Conservation (phyloP, 2,113 vertebrate genomes). For the Dunckerocampus dactyliophorus region DNA sequence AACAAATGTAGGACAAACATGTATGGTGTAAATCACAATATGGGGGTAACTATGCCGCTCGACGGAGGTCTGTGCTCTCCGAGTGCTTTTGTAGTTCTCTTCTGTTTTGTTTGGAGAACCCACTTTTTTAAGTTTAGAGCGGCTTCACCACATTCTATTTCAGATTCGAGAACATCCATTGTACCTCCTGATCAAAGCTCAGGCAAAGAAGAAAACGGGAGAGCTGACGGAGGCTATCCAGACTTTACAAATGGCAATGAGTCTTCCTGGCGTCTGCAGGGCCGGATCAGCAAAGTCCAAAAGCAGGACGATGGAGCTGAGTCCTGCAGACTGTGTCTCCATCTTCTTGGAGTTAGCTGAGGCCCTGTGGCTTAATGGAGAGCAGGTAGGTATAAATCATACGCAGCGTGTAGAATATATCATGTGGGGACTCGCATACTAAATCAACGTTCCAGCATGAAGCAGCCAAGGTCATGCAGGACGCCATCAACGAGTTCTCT, state of each 20-base stretch:
- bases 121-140: too few species aligned
- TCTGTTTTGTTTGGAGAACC: too few species aligned
- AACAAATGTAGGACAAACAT: too few species aligned
- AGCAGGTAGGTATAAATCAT: conserved; percentile 77
- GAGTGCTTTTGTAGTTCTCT: too few species aligned
- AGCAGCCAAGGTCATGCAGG: conserved; percentile 93
- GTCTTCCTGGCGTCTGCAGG: conserved; percentile 84
- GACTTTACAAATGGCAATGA: conserved; percentile 91
- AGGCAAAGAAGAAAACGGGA: conserved; percentile 86
- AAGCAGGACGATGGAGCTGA: conserved; percentile 76
- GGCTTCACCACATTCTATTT: neutral
- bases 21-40: too few species aligned
- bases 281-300: conserved; percentile 75
- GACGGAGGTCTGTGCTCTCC: too few species aligned
- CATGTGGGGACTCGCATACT: neutral
- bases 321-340: conserved; percentile 81
- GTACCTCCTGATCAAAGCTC: conserved; percentile 94
- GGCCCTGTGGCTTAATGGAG: conserved; percentile 86
- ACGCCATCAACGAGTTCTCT: conserved; percentile 93
- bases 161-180: conserved; percentile 89
- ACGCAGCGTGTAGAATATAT: neutral
- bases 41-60: too few species aligned
- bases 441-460: conserved; percentile 80
- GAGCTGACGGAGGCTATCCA: conserved; percentile 88
- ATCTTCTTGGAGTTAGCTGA: conserved; percentile 90